Evolutionary conservation across 2,888 invertebrate species (phyloP), one percentile per base, ranked within the genome.

Genomic region (Sphecodes monilicornis): DNA sequence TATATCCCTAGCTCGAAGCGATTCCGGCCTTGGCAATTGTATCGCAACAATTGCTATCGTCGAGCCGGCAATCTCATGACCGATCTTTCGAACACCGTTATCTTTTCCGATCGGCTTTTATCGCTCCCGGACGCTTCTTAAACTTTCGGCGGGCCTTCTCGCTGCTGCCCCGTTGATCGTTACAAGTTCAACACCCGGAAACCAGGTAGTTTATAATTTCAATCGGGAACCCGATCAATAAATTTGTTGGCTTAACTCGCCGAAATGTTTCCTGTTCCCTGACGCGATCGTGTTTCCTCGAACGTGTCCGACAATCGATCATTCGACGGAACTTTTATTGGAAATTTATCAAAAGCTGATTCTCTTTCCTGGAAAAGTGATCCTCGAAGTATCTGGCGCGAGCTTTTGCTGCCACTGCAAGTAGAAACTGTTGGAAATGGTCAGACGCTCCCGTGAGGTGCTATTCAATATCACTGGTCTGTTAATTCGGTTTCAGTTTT

Each of bases 1-100:
- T 68, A 77, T 82, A 84, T 87, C 86, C 72, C 68, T 87, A 77
- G 73, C 81, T 74, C 26, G 57, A 29, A 85, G 82, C 84, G 66
- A 85, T 86, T 89, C 82, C 82, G 87, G 76, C 76, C 75, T 76
- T 79, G 80, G 68, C 87, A 76, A 82, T 89, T 84, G 84, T 88
- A 64, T 72, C 72, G 76, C 60, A 54, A 68, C 80, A 84, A 86
- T 87, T 87, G 80, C 74, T 60, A 74, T 73, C 71, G 76, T 71
- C 71, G 80, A 70, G 71, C 50, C 72, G 22, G 72, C 66, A 84
- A 84, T 78, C 70, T 73, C 70, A 11, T 76, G n/a, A 36, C 68
- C 75, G 74, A 82, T 79, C 81, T 82, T 74, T 78, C 70, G 57
- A 64, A 66, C 69, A 60, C 46, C 18, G 60, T 46, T 82, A 81